Conservation (phyloP, 2,888 invertebrate genomes). For the Chrysolina americana region DNA sequence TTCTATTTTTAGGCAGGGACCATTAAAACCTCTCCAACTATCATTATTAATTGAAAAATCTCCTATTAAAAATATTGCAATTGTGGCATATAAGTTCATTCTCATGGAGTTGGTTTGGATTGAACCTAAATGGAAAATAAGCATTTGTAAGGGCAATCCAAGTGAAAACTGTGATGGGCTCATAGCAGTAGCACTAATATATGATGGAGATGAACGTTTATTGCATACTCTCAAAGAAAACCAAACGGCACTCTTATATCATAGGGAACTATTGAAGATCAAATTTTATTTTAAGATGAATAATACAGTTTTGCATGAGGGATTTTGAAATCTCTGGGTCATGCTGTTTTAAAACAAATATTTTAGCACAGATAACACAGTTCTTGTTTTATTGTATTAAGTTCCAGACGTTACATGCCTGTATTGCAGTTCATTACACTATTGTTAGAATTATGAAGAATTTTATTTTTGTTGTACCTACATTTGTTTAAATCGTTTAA, state of each 20-base stretch:
- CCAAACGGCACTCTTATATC: not conserved
- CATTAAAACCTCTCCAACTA: not conserved
- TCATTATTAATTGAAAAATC: not conserved
- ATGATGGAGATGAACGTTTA: not conserved
- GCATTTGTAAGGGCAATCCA: not conserved
- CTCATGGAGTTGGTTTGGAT: not conserved
- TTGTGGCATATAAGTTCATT: constrained; percentile 2
- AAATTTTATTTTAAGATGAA: constrained; percentile 7
- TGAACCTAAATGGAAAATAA: not conserved
- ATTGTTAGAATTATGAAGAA: too few species aligned
- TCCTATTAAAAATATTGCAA: not conserved
- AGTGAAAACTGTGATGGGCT: not conserved
- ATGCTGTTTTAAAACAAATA: too few species aligned
- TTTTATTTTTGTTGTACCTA: too few species aligned
- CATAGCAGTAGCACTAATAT: not conserved
- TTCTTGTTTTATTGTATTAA: too few species aligned
- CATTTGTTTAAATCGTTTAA: too few species aligned
- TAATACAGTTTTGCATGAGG: too few species aligned
- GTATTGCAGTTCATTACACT: too few species aligned
- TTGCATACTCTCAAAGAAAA: not conserved
- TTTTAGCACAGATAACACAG: too few species aligned
- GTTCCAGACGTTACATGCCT: too few species aligned
- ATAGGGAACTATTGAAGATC: not conserved
- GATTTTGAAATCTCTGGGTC: too few species aligned
- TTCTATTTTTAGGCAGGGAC: not conserved